phyloP scores from a whole-genome alignment of 2,888 invertebrate species.

The Hartigia nigra region DNA sequence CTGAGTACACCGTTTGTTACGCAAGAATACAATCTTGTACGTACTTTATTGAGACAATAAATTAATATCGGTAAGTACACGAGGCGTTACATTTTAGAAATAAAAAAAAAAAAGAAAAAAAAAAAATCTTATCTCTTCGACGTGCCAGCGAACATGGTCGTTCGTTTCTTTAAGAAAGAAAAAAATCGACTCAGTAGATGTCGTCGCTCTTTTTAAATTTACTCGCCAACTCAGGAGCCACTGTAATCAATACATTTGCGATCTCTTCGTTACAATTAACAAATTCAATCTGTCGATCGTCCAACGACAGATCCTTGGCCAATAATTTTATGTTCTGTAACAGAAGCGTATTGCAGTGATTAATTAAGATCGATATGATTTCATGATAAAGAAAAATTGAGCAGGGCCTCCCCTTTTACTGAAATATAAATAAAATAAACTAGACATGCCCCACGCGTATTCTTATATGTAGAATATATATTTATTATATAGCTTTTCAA shows the following conservation, averaged over 20 bases:
- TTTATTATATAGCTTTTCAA: too few relatives aligned
- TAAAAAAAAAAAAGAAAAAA: too few relatives aligned
- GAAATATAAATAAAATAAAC: too few relatives aligned
- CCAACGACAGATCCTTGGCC: conserved; percentile 68
- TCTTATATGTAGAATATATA: too few relatives aligned
- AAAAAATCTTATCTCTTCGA: not conserved
- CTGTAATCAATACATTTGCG: conserved; percentile 28
- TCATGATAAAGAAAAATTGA: too few relatives aligned
- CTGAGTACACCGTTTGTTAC: not conserved
- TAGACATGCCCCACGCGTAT: too few relatives aligned
- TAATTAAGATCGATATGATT: conserved; percentile 10
- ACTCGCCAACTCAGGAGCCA: conserved; percentile 44
- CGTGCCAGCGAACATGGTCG: not conserved
- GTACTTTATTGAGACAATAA: not conserved
- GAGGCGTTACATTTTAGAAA: not conserved
- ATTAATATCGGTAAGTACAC: not conserved
- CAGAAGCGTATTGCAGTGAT: conserved; percentile 18
- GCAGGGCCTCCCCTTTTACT: too few relatives aligned
- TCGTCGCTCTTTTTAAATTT: conserved; percentile 18
- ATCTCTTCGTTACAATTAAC: conserved; percentile 65
- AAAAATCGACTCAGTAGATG: not conserved
- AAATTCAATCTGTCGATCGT: conserved; percentile 68
- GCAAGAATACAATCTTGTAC: not conserved
- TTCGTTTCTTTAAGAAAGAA: not conserved
- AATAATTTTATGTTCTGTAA: conserved; percentile 70